A percentile compares a stretch with the other conserved stretches of the same genome.
Conservation (phyloP, 2,113 vertebrate species). For the Phalacrocorax carbo region DNA sequence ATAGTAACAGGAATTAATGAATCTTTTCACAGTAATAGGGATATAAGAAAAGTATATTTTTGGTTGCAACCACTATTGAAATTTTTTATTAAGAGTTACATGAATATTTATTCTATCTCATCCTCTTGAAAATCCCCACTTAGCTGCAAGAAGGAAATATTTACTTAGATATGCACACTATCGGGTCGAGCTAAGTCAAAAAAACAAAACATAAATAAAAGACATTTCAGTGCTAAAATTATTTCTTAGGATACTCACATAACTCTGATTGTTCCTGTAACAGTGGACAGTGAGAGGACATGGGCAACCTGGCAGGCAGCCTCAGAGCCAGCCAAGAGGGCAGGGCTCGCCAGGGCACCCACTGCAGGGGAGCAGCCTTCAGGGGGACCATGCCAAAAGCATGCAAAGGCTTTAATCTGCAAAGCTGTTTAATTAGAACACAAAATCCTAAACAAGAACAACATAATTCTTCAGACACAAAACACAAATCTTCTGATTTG, state of each 20-base stretch:
- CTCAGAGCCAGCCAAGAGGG: neutral
- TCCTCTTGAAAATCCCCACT: neutral
- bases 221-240: neutral
- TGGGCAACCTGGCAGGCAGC: neutral
- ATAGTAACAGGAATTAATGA: accelerated
- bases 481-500: neutral
- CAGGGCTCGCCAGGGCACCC: accelerated
- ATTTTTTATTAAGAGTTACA: neutral
- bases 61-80: neutral
- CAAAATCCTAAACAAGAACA: neutral
- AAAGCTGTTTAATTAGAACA: neutral
- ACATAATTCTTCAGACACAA: neutral
- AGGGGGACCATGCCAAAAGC: neutral
- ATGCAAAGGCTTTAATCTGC: neutral
- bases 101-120: neutral
- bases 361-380: accelerated
- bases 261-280: neutral
- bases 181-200: neutral
- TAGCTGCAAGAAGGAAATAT: neutral
- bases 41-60: neutral
- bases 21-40: neutral
- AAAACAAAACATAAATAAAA: neutral
- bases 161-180: neutral
- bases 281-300: neutral
- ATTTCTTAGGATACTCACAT: neutral